Evolutionary conservation across 2,797 vertebrate species (phyloP).

Genomic region (Tapera naevia): DNA sequence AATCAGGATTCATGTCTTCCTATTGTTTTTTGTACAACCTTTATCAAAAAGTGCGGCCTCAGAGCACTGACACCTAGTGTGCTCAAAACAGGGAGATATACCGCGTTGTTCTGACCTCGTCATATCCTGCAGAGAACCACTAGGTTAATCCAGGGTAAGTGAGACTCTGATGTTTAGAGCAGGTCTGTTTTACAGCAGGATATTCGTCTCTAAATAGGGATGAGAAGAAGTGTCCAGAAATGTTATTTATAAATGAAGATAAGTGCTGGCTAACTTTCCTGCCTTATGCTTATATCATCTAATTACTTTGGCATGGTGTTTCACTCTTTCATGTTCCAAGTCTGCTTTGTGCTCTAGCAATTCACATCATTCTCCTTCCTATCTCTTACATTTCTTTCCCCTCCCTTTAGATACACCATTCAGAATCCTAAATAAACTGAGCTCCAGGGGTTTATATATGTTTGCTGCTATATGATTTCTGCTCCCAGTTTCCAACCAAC

Average conservation of each 20-base stretch:
- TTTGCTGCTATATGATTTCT: neutral
- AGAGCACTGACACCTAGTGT: neutral
- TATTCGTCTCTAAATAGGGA: neutral
- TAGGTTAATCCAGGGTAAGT: slow-evolving; percentile 48
- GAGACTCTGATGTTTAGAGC: neutral
- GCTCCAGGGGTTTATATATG: neutral
- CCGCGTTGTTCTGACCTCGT: neutral
- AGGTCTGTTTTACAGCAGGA: slow-evolving; percentile 23
- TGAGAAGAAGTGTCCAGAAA: slow-evolving; percentile 42
- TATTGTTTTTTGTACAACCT: neutral
- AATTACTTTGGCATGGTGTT: slow-evolving; percentile 50
- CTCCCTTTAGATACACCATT: slow-evolving; percentile 23
- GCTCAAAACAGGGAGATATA: neutral
- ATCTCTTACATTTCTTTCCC: neutral
- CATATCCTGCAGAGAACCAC: neutral
- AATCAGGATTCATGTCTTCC: neutral
- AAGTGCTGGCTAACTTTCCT: slow-evolving; percentile 33
- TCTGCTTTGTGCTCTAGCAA: slow-evolving; percentile 28
- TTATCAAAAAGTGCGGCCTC: neutral
- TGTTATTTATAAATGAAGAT: slow-evolving; percentile 51
- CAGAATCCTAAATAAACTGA: neutral
- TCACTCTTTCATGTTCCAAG: slow-evolving; percentile 24
- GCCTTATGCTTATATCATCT: slow-evolving; percentile 60
- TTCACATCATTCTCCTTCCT: slow-evolving; percentile 30
- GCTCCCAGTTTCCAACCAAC: neutral